Evolutionary conservation across 2,797 vertebrate genomes (phyloP), one percentile per base, ranked within the genome.

Genomic region (Octomys mimax): DNA sequence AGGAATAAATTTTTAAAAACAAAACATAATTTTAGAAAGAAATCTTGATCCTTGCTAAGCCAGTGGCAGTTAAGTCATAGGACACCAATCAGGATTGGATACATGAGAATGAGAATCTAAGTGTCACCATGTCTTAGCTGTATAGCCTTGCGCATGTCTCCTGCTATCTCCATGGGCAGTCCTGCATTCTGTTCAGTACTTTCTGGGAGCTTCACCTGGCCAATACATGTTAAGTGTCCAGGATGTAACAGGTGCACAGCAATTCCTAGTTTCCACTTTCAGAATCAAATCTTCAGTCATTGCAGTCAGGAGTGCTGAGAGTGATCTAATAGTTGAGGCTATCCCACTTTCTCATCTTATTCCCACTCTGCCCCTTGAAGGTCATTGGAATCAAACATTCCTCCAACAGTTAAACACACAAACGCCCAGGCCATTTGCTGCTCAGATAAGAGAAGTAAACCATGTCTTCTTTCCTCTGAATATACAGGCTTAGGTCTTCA

Each of bases 1-100:
- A 84, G n/a, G 64, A 66, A 82, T 12, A 54, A 59, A 87, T 46
- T 70, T 70, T 81, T 79, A n/a, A 89, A 54, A 85, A 82, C 54
- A 85, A 77, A 91, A 66, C 14, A 1, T 42, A 81, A 31, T 31
- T 42, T 87, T 19, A 70, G 42, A 86, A 71, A 82, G 49, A 57
- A 59, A 89, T 46, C 11, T 68, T 61, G 54, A 92, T 18, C 2
- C 13, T 42, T 42, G 57, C 54, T 62, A 52, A 57, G 26, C 86
- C 21, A 64, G 59, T n/a, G 16, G 42, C 62, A 75, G 31, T 10
- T 84, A 75, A 11, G 28, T 33, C 5, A 0, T 8, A 59, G 21
- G 89, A 18, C 36, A 77, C 57, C 21, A 36, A 24, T 4, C 3
- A 16, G 52, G 33, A n/a, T 11, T 64, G 89, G 66, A 16, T 7